These are phyloP conservation scores for Notospermus geniculatus DNA, from an alignment of 1,140 invertebrate species.

Conservation along the genomic window DNA sequence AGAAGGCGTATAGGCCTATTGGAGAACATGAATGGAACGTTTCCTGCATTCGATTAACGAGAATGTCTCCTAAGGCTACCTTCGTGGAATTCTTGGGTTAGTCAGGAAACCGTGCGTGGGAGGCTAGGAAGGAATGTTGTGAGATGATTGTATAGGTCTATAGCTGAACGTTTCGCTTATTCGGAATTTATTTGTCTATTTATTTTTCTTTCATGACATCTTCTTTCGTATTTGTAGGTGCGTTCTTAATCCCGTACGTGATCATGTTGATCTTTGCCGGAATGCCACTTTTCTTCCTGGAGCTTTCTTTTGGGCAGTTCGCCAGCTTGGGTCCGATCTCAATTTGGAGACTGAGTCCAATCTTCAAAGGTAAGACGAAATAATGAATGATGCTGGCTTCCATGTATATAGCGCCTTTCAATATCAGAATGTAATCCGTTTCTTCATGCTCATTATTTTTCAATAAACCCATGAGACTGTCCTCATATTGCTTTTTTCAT, in stretches of 20 bases:
- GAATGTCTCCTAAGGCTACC: too few relatives aligned
- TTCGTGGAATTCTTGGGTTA: too few relatives aligned
- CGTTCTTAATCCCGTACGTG: conserved; percentile 23
- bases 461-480: too few relatives aligned
- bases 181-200: not conserved
- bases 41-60: too few relatives aligned
- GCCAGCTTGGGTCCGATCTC: conserved; percentile 12
- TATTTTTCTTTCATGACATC: not conserved
- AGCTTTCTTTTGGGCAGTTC: conserved; percentile 20
- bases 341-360: conserved; percentile 3
- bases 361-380: conserved; percentile 1
- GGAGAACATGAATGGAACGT: too few relatives aligned
- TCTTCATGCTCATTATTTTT: too few relatives aligned
- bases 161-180: not conserved
- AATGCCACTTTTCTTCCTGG: conserved; percentile 22
- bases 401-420: too few relatives aligned
- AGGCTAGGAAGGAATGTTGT: not conserved
- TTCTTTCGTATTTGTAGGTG: conserved; percentile 12
- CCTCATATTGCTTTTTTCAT: too few relatives aligned
- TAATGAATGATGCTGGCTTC: too few relatives aligned
- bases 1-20: too few relatives aligned
- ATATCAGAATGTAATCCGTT: too few relatives aligned
- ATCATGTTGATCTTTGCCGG: conserved; percentile 20
- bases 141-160: not conserved
- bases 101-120: too few relatives aligned